Conservation (phyloP, 2,113 vertebrate species). For the Syngnathus typhle region DNA sequence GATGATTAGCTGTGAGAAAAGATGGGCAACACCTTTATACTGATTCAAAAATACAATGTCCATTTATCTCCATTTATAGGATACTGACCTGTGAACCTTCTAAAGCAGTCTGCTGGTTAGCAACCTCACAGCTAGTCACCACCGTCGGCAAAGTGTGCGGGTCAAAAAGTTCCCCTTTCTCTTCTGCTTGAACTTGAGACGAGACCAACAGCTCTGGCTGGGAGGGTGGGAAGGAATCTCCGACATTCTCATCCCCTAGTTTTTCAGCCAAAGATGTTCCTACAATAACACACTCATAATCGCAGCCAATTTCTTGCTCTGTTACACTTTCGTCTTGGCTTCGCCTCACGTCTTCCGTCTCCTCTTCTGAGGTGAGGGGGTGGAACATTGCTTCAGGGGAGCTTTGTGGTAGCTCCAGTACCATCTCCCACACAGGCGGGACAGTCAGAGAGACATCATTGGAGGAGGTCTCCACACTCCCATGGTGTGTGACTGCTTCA, state of each 20-base stretch:
- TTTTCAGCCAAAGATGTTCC: conserved; percentile 39
- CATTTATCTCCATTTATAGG: not conserved
- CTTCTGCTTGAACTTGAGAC: conserved; percentile 49
- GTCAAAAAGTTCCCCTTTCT: conserved; percentile 68
- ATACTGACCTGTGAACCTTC: conserved; percentile 75
- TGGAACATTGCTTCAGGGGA: conserved; percentile 24
- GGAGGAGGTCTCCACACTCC: conserved; percentile 22
- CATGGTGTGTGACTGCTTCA: conserved; percentile 21
- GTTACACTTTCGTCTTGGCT: conserved; percentile 11
- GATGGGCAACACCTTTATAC: not conserved
- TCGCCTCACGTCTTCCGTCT: conserved; percentile 32
- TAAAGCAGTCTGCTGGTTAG: conserved; percentile 68
- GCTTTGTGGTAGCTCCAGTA: conserved; percentile 43
- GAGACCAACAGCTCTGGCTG: conserved; percentile 28
- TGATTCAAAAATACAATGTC: not conserved
- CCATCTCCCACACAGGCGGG: conserved; percentile 61
- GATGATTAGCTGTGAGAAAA: conserved; percentile 75
- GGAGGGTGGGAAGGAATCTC: conserved; percentile 10
- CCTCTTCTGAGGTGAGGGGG: conserved; percentile 29
- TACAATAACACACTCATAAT: conserved; percentile 55
- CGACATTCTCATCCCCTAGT: conserved; percentile 24
- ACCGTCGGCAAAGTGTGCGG: conserved; percentile 74
- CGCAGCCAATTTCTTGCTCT: conserved; percentile 26
- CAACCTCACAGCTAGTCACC: conserved; percentile 73
- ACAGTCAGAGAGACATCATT: conserved; percentile 23